Conservation (phyloP, 2,797 vertebrate species). For the Nothura maculosa region DNA sequence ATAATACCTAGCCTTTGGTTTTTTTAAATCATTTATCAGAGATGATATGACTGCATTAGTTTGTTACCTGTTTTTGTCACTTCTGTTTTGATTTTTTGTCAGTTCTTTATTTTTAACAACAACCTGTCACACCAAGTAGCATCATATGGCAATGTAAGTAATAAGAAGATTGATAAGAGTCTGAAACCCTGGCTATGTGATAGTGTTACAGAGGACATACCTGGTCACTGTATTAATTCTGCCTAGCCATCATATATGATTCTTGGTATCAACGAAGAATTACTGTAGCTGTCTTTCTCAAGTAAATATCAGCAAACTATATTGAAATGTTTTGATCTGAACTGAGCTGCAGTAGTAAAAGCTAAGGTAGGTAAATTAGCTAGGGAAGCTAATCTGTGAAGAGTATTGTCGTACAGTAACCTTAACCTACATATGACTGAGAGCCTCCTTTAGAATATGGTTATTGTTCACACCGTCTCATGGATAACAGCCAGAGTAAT, state of each 20-base stretch:
- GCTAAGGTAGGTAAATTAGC: too few species aligned
- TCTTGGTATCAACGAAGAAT: not conserved
- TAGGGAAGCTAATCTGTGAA: not conserved
- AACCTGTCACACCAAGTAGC: rapidly evolving
- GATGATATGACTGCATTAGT: not conserved
- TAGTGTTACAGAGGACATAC: not conserved
- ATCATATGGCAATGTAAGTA: not conserved
- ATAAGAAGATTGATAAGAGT: not conserved
- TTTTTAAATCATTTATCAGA: not conserved
- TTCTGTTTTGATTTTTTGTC: not conserved
- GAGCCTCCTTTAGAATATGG: not conserved
- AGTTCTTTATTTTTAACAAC: not conserved
- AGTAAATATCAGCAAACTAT: not conserved
- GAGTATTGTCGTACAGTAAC: not conserved
- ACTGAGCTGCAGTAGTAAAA: not conserved
- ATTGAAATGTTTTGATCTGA: not conserved
- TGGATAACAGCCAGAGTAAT: not conserved
- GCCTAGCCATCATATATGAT: rapidly evolving
- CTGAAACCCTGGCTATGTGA: not conserved
- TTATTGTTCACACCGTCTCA: not conserved
- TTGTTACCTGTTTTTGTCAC: not conserved
- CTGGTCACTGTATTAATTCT: not conserved
- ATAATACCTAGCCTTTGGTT: not conserved
- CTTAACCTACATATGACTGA: not conserved
- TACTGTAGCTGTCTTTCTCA: not conserved